Base-by-base conservation (phyloP, 2,113 vertebrate species). In the Lasiurus cinereus region DNA sequence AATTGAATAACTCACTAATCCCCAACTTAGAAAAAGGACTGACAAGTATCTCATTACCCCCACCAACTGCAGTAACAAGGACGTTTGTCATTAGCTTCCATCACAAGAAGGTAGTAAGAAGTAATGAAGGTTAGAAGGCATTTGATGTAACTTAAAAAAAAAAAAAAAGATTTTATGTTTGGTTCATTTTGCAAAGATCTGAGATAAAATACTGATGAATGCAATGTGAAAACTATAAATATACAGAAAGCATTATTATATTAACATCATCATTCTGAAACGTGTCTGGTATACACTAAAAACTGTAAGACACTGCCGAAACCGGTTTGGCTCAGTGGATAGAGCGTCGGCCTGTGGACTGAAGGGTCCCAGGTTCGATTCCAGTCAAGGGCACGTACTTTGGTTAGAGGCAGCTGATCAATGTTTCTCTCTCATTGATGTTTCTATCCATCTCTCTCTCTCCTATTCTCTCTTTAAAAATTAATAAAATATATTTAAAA, bases 111-210 rank as follows among this genome's bases (percentile, higher is more conserved):
- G 22, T 3, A 78, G 9, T 78, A 85, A 64, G 56, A 80, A 92
- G 48, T 67, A 80, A 78, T 86, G 18, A 72, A 79, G 50, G 33
- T 86, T 70, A 90, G 56, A 77, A 95, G 69, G 91, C 33, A 74
- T n/a, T 19, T 74, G 36, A 48, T 77, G 6, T 50, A 89, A 96
- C 50, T 80, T 56, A 62, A 67, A 92, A 27, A 90, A 84, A 72
- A 31, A 8, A n/a, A n/a, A n/a, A 56, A 13, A 72, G 29, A 76
- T 90, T 76, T 88, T 43, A 80, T 43, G 67, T 67, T 93, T 94
- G 52, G 24, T 48, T 93, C 48, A 50, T 84, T 94, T 56, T 67
- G 54, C 70, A 96, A 92, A 94, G 10, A 88, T 69, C 18, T 79
- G 9, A 29, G 21, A 87, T 36, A 83, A 78, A 56, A 92, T 59